Evolutionary conservation across 2,113 vertebrate species (phyloP).

Genomic region (Phoenicopterus ruber): DNA sequence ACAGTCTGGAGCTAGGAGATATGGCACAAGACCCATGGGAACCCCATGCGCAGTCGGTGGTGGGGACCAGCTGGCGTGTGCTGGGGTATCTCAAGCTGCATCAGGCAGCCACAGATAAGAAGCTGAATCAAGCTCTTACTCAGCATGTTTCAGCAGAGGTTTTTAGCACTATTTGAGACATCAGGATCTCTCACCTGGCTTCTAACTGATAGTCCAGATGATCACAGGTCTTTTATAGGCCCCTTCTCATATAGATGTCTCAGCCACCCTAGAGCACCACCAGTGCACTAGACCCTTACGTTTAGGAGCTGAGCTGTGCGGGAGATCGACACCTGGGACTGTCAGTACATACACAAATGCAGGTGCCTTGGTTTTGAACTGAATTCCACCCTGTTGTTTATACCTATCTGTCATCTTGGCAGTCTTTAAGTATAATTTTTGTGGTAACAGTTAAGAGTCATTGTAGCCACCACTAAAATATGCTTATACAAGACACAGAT

Average conservation of each 20-base stretch:
- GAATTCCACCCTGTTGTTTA: neutral
- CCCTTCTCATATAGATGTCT: neutral
- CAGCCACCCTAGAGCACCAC: neutral
- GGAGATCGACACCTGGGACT: neutral
- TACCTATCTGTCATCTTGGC: neutral
- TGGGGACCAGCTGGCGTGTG: neutral
- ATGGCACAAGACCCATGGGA: neutral
- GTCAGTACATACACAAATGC: neutral
- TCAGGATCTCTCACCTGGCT: neutral
- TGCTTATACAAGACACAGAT: neutral
- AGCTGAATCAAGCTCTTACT: neutral
- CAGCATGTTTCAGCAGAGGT: neutral
- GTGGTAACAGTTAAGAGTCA: neutral
- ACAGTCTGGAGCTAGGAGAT: neutral
- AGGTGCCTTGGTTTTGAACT: neutral
- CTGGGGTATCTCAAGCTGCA: neutral
- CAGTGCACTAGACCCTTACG: neutral
- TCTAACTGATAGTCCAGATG: neutral
- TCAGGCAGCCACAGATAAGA: neutral
- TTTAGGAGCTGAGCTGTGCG: neutral
- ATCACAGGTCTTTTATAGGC: neutral
- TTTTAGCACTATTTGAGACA: neutral
- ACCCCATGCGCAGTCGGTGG: rapidly evolving
- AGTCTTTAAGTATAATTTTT: neutral
- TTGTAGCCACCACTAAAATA: neutral